Evolutionary conservation across 92 coral and sea anemone genomes (phyloP), one percentile per base, ranked within the genome.

Genomic region (Pocillopora grandis): DNA sequence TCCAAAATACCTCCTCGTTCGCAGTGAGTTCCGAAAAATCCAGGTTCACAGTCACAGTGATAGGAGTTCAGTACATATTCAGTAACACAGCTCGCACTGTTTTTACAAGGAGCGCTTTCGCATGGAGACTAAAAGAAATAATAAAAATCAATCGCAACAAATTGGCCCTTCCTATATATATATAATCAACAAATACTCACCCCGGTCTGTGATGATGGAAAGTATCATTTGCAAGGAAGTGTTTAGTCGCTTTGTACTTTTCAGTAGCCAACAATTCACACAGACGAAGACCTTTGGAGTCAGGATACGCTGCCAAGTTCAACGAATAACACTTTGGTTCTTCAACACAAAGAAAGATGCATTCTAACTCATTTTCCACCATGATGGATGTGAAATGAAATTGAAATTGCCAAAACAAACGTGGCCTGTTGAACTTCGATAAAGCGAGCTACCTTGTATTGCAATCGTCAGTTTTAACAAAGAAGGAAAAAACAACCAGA

Each of bases 211-310:
- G 16, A 31, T 71, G 76, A 71, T 71, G 76, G 76, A 37, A 71
- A 9, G 52, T 15, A 21, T 18, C 76, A 31, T 71, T 71, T n/a
- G 76, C 76, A 15, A 15, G 9, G 19, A 80, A 21, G 12, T 70
- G 48, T 1, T 52, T 35, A 55, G 76, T 17, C 21, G 52, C 77
- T 15, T 67, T 69, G 85, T 80, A 80, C 76, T 69, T 69, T 76
- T 80, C 85, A 16, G 67, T 80, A 31, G 85, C 56, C 12, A 80
- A 58, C 35, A 80, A 60, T 16, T 80, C 68, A 58, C 85, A 80
- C 76, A 56, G 58, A 60, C 56, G 58, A 31, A 20, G 57, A 11
- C 76, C 85, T 21, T 69, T 37, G 0, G 67, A 58, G 37, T 68
- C 76, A n/a, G 77, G 76, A 71, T n/a, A 7, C 1, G 52, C 85